Percentiles rank a stretch among this genome's conserved stretches.
phyloP scores from a whole-genome alignment of 2,888 invertebrate species.

The Drosophila mulleri region DNA sequence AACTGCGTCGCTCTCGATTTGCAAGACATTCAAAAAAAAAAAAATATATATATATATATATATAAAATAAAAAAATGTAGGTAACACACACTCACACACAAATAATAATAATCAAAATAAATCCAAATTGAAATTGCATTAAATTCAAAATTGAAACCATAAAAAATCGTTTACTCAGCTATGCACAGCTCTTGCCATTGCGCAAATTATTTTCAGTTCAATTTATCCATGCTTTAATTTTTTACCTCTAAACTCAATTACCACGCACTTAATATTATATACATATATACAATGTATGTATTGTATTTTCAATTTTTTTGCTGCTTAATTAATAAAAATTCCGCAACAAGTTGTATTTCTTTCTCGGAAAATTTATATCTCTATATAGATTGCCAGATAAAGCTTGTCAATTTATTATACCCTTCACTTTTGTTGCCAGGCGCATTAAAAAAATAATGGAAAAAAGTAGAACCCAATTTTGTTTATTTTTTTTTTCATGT shows the following conservation, averaged over 20 bases:
- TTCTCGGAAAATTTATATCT: conserved; percentile 23
- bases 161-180: conserved; percentile 70
- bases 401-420: conserved; percentile 30
- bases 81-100: conserved; percentile 6
- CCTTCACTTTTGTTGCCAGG: conserved; percentile 41
- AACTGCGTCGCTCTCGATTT: conserved; percentile 67
- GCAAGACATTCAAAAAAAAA: conserved; percentile 65
- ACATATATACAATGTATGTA: not conserved
- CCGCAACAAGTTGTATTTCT: conserved; percentile 36
- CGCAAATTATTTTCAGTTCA: conserved; percentile 18
- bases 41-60: no score
- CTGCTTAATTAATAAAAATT: conserved; percentile 55
- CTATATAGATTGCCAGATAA: conserved; percentile 26
- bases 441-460: not conserved
- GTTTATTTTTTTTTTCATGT: conserved; percentile 1
- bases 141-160: conserved; percentile 59
- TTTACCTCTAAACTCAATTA: conserved; percentile 26
- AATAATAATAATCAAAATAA: conserved; percentile 31
- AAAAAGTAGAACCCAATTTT: not conserved
- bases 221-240: conserved; percentile 13
- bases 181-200: conserved; percentile 54
- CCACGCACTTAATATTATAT: conserved; percentile 40
- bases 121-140: conserved; percentile 61
- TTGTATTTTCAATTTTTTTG: not conserved
- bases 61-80: conserved; percentile 16